A percentile compares a stretch with the other conserved stretches of the same genome.
phyloP scores from a whole-genome alignment of 2,888 invertebrate species.

The Microplitis manilae region DNA sequence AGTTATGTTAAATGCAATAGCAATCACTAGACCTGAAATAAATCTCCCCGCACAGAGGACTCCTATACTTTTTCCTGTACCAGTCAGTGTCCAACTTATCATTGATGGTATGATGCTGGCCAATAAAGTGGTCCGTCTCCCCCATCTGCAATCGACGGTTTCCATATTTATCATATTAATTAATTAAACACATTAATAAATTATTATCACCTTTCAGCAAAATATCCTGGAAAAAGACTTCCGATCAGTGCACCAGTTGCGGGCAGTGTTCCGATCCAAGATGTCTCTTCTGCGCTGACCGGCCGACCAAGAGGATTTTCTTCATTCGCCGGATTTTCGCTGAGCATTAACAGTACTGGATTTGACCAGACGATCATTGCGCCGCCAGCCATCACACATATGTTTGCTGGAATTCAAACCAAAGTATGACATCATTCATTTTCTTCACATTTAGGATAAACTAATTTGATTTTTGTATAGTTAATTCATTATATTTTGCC shows the following conservation, averaged over 20 bases:
- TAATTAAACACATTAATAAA: not conserved
- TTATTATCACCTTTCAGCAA: constrained; percentile 73
- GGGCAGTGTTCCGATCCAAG: constrained; percentile 83
- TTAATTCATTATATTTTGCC: no score
- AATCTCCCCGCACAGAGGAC: constrained; percentile 75
- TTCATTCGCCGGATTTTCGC: constrained; percentile 36
- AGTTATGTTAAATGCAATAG: constrained; percentile 80
- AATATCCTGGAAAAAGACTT: constrained; percentile 80
- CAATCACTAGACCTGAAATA: constrained; percentile 78
- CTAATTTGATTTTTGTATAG: no score
- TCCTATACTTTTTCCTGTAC: constrained; percentile 58
- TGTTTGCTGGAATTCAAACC: constrained; percentile 69
- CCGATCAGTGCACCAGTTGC: constrained; percentile 81
- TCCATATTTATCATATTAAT: no score
- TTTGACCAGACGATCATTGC: constrained; percentile 74
- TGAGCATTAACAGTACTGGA: constrained; percentile 64
- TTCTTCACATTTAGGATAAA: no score
- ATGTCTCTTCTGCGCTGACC: constrained; percentile 75
- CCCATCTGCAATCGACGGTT: constrained; percentile 70
- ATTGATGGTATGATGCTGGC: constrained; percentile 78
- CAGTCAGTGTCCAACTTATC: constrained; percentile 79
- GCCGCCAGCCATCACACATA: constrained; percentile 72
- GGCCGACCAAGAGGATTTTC: constrained; percentile 71
- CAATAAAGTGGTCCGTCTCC: constrained; percentile 80
- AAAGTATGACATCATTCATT: no score